These are phyloP conservation scores for Zosterops japonicus DNA, from an alignment of 2,113 vertebrate species.

Conservation along the genomic window DNA sequence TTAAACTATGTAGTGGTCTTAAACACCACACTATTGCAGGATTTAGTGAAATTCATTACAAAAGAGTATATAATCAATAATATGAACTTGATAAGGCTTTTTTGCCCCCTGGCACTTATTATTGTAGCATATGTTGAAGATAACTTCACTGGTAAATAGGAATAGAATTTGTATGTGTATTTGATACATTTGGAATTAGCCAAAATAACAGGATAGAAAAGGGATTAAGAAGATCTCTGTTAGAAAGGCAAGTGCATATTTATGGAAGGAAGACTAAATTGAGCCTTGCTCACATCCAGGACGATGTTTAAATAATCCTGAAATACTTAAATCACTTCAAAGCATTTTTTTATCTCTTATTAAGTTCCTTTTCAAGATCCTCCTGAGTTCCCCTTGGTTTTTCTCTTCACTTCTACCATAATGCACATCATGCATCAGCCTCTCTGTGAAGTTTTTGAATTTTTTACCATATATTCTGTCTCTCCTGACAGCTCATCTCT, in stretches of 20 bases:
- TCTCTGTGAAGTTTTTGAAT: neutral
- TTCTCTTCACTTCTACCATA: neutral
- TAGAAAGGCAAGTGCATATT: neutral
- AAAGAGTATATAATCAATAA: neutral
- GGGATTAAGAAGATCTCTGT: neutral
- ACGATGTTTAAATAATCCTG: neutral
- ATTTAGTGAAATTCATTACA: neutral
- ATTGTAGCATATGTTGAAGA: neutral
- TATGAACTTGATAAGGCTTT: neutral
- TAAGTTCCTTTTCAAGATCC: neutral
- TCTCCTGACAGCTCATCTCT: neutral
- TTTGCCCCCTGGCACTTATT: neutral
- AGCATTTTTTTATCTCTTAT: conserved; percentile 16
- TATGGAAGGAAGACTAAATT: neutral
- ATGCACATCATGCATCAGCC: neutral
- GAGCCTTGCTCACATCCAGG: neutral
- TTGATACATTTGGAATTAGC: neutral
- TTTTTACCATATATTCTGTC: neutral
- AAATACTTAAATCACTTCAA: conserved; percentile 39
- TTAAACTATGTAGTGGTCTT: neutral
- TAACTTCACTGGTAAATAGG: neutral
- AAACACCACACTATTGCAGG: neutral
- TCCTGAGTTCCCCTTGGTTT: neutral
- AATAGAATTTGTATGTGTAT: neutral
- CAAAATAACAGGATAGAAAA: neutral